Evolutionary conservation across 2,797 vertebrate genomes (phyloP).

Genomic region (Mus minutoides): DNA sequence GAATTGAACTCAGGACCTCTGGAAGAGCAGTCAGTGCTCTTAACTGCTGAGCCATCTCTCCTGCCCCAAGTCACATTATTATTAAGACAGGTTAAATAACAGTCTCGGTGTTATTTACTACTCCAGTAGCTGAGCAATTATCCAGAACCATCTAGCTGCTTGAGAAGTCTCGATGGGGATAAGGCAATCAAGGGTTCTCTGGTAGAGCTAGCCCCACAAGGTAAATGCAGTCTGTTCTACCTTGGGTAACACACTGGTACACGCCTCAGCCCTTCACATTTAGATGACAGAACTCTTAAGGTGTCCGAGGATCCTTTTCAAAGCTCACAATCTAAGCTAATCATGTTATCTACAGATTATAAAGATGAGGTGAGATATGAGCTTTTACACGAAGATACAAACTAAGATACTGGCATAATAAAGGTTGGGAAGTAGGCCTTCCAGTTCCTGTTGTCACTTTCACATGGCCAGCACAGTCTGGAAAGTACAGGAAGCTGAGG

Average conservation of each 20-base stretch:
- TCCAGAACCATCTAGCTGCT: neutral
- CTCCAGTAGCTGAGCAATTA: neutral
- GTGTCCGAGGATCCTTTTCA: constrained; percentile 32
- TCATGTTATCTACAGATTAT: neutral
- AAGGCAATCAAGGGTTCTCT: neutral
- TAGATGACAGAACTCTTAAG: neutral
- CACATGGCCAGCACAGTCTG: neutral
- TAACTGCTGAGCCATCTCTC: no score
- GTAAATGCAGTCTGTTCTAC: neutral
- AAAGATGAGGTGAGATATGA: neutral
- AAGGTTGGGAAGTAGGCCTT: neutral
- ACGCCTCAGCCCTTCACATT: neutral
- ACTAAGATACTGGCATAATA: neutral
- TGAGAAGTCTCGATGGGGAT: neutral
- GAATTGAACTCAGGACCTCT: no score
- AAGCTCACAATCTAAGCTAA: neutral
- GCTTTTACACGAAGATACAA: neutral
- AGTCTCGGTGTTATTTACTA: neutral
- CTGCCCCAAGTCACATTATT: neutral
- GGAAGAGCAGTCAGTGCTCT: no score
- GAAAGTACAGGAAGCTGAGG: neutral
- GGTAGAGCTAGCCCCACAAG: rapidly evolving
- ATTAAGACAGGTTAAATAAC: neutral
- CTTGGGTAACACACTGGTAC: neutral
- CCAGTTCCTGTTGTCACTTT: neutral